These are phyloP conservation scores for Macrophya annulata DNA, from an alignment of 2,888 invertebrate genomes.

Conservation along the genomic window DNA sequence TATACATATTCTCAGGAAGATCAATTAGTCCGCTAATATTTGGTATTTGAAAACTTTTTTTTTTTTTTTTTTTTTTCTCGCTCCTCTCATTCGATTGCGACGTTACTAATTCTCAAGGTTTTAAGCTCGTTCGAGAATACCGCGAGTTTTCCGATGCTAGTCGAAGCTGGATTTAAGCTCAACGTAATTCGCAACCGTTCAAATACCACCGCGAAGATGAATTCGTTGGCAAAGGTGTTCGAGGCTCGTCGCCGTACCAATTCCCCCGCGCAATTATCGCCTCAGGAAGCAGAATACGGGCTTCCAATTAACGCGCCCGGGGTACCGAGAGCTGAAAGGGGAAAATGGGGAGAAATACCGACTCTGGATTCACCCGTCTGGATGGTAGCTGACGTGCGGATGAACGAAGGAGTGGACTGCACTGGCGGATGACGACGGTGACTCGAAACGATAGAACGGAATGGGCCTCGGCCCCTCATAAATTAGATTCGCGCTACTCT, in stretches of 20 bases:
- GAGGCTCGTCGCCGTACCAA: conserved; percentile 24
- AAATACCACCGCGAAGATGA: not conserved
- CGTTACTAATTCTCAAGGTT: not conserved
- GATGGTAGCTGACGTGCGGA: not conserved
- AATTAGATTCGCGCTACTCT: conserved; percentile 42
- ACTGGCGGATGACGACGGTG: not conserved
- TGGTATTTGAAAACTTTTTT: not conserved
- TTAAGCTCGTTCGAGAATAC: not conserved
- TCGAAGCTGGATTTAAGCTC: not conserved
- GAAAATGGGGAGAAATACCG: not conserved
- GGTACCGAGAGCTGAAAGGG: conserved; percentile 39
- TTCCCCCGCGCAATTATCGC: conserved; percentile 60
- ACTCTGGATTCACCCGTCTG: conserved; percentile 8
- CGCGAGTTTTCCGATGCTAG: not conserved
- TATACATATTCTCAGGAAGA: not conserved
- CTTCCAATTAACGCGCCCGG: conserved; percentile 62
- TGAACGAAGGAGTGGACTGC: conserved; percentile 2
- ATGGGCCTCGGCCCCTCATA: conserved; percentile 27
- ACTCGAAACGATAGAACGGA: conserved; percentile 9
- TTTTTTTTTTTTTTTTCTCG: too few relatives aligned
- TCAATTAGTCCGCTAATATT: not conserved
- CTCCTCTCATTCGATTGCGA: not conserved
- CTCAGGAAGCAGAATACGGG: conserved; percentile 61
- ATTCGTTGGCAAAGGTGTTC: conserved; percentile 26
- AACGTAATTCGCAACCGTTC: conserved; percentile 20